These are phyloP conservation scores for Noctua comes DNA, from an alignment of 2,888 invertebrate species.

Conservation along the genomic window DNA sequence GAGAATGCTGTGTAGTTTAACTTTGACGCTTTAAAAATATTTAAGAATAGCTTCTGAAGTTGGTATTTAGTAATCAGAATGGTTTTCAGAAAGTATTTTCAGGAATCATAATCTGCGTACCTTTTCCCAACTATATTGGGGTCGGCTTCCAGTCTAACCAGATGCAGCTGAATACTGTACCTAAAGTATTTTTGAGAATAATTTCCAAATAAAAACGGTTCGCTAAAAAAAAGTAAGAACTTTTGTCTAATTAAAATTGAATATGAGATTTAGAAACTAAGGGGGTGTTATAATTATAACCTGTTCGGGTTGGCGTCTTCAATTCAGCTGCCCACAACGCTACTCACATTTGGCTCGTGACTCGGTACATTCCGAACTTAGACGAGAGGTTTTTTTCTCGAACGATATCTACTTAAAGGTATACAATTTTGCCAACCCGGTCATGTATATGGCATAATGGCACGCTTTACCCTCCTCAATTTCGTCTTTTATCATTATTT, in stretches of 20 bases:
- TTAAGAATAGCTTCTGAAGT: not conserved
- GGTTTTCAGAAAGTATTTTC: not conserved
- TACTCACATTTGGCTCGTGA: not conserved
- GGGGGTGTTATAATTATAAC: not conserved
- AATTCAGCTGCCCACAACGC: not conserved
- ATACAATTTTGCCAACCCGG: not conserved
- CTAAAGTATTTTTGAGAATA: not conserved
- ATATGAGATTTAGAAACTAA: not conserved
- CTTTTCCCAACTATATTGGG: not conserved
- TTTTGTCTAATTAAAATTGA: not conserved
- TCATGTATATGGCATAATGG: not conserved
- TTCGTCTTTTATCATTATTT: not conserved
- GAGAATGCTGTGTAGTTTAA: conserved; percentile 6
- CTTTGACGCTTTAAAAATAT: not conserved
- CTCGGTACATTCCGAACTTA: not conserved
- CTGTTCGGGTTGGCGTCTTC: no score
- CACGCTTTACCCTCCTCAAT: not conserved
- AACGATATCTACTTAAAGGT: not conserved
- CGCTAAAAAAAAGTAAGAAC: not conserved
- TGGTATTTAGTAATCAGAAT: not conserved
- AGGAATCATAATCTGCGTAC: not conserved
- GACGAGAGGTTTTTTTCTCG: not conserved
- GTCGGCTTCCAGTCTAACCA: not conserved
- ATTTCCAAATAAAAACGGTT: not conserved
- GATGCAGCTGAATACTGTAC: not conserved